Conservation (phyloP, 2,888 invertebrate genomes). For the Pachliopta kotzebuea region DNA sequence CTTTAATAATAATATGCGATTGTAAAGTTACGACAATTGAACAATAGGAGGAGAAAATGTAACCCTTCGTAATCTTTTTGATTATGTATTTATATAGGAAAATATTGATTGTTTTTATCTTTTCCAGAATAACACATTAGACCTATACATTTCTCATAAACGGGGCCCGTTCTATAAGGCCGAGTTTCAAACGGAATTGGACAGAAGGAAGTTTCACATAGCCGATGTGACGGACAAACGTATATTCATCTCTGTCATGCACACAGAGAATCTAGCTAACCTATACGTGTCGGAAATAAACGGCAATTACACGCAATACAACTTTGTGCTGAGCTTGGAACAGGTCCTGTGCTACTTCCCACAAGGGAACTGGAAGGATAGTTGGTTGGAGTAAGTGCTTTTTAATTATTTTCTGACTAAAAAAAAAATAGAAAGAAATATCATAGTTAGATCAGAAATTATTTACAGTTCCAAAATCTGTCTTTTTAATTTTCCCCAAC, state of each 20-base stretch:
- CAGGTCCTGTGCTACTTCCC: conserved; percentile 92
- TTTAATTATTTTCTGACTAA: neutral
- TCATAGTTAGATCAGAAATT: too few species aligned
- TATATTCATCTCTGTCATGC: conserved; percentile 90
- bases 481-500: too few species aligned
- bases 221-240: conserved; percentile 91
- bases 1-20: too few species aligned
- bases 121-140: conserved; percentile 72
- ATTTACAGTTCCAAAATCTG: too few species aligned
- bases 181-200: conserved; percentile 86
- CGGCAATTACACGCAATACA: conserved; percentile 82
- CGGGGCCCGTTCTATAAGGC: conserved; percentile 86
- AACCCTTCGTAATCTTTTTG: neutral
- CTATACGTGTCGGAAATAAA: conserved; percentile 90
- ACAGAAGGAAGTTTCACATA: conserved; percentile 86
- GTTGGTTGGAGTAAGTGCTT: conserved; percentile 88
- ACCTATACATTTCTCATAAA: conserved; percentile 89
- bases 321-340: conserved; percentile 89
- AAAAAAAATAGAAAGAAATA: neutral
- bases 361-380: conserved; percentile 88
- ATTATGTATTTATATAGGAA: neutral
- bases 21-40: neutral
- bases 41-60: neutral
- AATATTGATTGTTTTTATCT: conserved; percentile 19
- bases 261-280: conserved; percentile 86